phyloP scores from a whole-genome alignment of 1,140 invertebrate species.

The Helicoverpa zea region DNA sequence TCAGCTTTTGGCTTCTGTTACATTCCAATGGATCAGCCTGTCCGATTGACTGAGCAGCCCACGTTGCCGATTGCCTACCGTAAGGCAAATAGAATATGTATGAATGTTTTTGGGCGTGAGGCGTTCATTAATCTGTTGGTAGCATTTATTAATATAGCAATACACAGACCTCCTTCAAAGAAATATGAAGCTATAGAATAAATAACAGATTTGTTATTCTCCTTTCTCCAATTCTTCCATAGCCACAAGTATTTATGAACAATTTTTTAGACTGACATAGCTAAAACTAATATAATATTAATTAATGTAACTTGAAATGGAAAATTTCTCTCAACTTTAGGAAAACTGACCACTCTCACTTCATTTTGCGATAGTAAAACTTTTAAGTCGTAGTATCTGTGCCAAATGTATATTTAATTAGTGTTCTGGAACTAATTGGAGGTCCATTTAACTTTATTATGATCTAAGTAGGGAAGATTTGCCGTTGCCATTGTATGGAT shows the following conservation, averaged over 20 bases:
- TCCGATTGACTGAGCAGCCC: constrained; percentile 25
- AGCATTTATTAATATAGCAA: neutral
- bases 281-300: too few species aligned
- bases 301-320: too few species aligned
- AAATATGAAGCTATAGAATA: too few species aligned
- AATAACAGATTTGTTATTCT: too few species aligned
- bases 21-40: constrained; percentile 10
- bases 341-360: neutral
- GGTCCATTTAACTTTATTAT: neutral
- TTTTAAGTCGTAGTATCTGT: constrained; percentile 20
- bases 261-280: too few species aligned
- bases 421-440: constrained; percentile 11
- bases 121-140: neutral
- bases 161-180: neutral
- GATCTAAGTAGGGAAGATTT: neutral
- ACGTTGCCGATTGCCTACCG: neutral
- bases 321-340: neutral
- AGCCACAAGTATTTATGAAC: neutral
- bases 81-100: constrained; percentile 15
- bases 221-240: neutral
- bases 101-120: neutral
- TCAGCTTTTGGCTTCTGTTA: constrained; percentile 32
- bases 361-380: neutral
- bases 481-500: neutral
- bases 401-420: constrained; percentile 36